Conservation (phyloP, 2,113 vertebrate genomes). For the Corythoichthys haematopterus region DNA sequence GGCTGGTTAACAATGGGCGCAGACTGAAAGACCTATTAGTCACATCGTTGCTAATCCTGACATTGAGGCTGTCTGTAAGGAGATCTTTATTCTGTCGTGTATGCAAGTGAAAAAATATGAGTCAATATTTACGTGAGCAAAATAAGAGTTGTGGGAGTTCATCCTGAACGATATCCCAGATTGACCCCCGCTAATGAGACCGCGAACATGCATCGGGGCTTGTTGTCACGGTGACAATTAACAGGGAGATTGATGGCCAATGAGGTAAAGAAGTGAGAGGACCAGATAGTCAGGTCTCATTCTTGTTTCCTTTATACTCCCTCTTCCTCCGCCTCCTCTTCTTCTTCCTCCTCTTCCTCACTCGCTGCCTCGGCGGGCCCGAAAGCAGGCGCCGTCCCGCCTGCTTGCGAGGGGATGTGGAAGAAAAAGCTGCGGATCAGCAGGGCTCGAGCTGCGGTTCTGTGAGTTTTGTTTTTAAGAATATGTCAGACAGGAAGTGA, state of each 20-base stretch:
- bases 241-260: slow-evolving; percentile 11
- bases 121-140: too few relatives aligned
- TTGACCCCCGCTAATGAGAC: too few relatives aligned
- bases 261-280: slow-evolving; percentile 34
- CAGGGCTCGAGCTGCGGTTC: slow-evolving; percentile 36
- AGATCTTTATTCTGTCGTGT: background rate
- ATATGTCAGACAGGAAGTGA: background rate
- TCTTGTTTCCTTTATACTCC: slow-evolving; percentile 22
- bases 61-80: slow-evolving; percentile 5
- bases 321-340: slow-evolving; percentile 3
- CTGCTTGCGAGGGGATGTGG: slow-evolving; percentile 54
- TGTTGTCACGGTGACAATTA: background rate
- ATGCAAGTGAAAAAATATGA: too few relatives aligned
- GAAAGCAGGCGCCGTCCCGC: slow-evolving; percentile 26
- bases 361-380: slow-evolving; percentile 3
- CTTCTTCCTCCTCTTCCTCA: background rate
- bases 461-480: slow-evolving; percentile 43
- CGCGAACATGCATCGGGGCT: background rate
- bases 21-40: background rate
- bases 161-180: background rate
- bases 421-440: slow-evolving; percentile 59
- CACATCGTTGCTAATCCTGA: slow-evolving; percentile 5
- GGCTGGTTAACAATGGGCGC: background rate
- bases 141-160: background rate
- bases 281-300: slow-evolving; percentile 58